Conservation (phyloP, 2,797 vertebrate genomes). For the Synaphobranchus kaupii region DNA sequence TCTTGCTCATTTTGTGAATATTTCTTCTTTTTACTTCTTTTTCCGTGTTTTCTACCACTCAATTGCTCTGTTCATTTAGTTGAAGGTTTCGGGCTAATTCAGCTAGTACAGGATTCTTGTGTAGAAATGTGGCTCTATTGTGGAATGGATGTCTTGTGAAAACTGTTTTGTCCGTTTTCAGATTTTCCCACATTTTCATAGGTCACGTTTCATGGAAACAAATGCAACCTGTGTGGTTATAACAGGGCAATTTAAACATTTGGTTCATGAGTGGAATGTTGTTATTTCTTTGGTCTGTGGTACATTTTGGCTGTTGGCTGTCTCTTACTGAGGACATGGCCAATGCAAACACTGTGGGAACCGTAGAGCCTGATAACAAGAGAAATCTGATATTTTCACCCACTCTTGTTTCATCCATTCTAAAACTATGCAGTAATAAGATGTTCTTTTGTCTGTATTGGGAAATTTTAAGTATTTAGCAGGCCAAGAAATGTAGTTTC, state of each 20-base stretch:
- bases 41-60: neutral
- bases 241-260: neutral
- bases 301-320: constrained; percentile 43
- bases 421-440: neutral
- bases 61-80: neutral
- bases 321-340: constrained; percentile 41
- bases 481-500: neutral
- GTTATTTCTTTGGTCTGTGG: constrained; percentile 53
- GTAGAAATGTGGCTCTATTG: neutral
- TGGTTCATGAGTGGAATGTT: constrained; percentile 51
- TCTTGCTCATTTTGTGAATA: neutral
- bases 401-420: neutral
- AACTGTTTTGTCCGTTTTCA: neutral
- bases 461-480: neutral
- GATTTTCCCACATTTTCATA: neutral
- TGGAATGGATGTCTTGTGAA: neutral
- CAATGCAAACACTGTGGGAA: constrained; percentile 63
- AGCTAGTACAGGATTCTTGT: neutral
- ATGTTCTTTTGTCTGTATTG: neutral
- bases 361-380: constrained; percentile 62
- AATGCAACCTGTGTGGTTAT: neutral
- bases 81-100: neutral
- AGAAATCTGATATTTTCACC: constrained; percentile 54
- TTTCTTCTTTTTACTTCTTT: neutral
- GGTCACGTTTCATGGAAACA: neutral